Conservation (phyloP, 2,888 invertebrate genomes). For the Epinotia nisella region DNA sequence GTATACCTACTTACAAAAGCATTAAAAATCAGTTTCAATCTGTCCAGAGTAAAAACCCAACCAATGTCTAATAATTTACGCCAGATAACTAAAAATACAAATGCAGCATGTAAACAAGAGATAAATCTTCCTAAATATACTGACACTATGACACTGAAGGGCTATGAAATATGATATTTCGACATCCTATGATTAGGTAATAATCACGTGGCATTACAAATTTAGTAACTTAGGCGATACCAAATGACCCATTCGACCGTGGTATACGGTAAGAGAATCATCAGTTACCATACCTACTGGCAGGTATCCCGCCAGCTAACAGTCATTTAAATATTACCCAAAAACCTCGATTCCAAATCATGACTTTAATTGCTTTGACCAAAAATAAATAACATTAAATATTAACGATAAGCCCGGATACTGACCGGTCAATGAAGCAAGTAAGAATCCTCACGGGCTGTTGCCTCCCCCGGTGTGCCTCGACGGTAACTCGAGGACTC, state of each 20-base stretch:
- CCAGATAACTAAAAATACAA: constrained; percentile 55
- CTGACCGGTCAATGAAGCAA: constrained; percentile 55
- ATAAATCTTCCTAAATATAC: constrained; percentile 62
- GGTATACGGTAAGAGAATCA: constrained; percentile 17
- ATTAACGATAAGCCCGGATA: constrained; percentile 55
- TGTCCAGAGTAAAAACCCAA: constrained; percentile 32
- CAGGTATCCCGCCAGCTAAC: constrained; percentile 13
- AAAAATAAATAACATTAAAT: constrained; percentile 43
- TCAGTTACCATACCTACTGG: constrained; percentile 8
- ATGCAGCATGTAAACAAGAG: constrained; percentile 60
- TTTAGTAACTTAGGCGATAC: constrained; percentile 46
- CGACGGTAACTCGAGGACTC: neutral
- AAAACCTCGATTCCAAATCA: constrained; percentile 24
- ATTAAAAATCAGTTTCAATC: constrained; percentile 29
- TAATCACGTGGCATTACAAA: constrained; percentile 51
- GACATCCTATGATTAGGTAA: constrained; percentile 52
- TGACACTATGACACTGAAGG: constrained; percentile 69
- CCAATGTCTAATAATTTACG: constrained; percentile 39
- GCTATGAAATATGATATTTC: constrained; percentile 63
- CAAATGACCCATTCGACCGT: constrained; percentile 16
- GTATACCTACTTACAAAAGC: constrained; percentile 20
- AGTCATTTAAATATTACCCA: constrained; percentile 14
- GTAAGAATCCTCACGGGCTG: constrained; percentile 53
- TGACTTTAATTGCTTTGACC: constrained; percentile 33
- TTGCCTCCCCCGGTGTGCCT: constrained; percentile 15